Conservation (phyloP, 2,888 invertebrate species). For the Pomacea canaliculata region DNA sequence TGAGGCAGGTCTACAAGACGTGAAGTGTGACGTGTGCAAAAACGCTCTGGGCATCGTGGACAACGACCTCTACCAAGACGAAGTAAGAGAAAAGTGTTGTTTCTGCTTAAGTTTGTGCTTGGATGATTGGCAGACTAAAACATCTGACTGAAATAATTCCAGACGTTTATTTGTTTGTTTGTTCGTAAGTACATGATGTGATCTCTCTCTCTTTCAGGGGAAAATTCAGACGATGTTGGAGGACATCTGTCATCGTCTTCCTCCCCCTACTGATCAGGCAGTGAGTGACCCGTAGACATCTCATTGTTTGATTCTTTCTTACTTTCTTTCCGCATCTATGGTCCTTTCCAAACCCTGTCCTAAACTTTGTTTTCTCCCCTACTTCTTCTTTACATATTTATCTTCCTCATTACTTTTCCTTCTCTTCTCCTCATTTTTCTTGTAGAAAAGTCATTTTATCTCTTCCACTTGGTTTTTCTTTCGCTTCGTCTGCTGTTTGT, state of each 20-base stretch:
- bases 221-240: conserved; percentile 23
- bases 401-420: too few relatives aligned
- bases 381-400: too few relatives aligned
- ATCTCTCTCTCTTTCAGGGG: conserved; percentile 10
- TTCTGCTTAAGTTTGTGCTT: background rate
- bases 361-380: too few relatives aligned
- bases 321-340: too few relatives aligned
- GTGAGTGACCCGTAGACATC: conserved; percentile 6
- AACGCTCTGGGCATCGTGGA: conserved; percentile 23
- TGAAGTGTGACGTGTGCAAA: conserved; percentile 27
- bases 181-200: background rate
- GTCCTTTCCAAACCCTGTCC: too few relatives aligned
- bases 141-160: too few relatives aligned
- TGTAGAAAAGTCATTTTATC: too few relatives aligned
- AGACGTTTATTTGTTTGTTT: too few relatives aligned
- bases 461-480: too few relatives aligned
- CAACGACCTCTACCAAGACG: conserved; percentile 23
- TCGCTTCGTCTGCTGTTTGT: too few relatives aligned
- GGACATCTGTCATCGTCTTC: conserved; percentile 31
- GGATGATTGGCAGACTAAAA: too few relatives aligned
- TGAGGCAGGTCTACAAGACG: background rate
- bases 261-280: conserved; percentile 29
- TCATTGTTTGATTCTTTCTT: background rate
- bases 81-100: conserved; percentile 11
- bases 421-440: too few relatives aligned